Evolutionary conservation across 2,113 vertebrate genomes (phyloP), one percentile per base, ranked within the genome.

Genomic region (Saccopteryx leptura): DNA sequence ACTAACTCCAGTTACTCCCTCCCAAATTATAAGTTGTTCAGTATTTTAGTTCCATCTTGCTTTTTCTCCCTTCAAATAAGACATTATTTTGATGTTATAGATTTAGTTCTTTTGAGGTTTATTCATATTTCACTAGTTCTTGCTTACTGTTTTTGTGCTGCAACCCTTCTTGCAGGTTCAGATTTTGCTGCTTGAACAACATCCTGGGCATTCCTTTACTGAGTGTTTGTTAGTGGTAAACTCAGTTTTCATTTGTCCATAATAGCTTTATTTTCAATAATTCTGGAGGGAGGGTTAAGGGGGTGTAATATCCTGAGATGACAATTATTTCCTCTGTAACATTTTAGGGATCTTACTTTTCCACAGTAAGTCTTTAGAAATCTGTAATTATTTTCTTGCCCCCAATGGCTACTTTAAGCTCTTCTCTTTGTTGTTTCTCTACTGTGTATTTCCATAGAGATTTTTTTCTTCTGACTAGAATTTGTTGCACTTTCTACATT

Each of bases 31-130:
- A 74, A 19, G 39, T 88, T 91, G 24, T 58, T 79, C 3, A 74
- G 8, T 87, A 66, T 86, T 80, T 95, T 89, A 68, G 48, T 94
- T 89, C 21, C 69, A 68, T 60, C 68, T 95, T 92, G 68, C 24
- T 39, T 82, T 90, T 88, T 88, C 12, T 28, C 48, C 21, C 7
- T 75, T 88, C 26, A 63, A 82, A 83, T 88, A 69, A 92, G 79
- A 66, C 12, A 46, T 69, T 82, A 61, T 60, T 92, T 69, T 83
- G 31, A 66, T 68, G 24, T 91, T 9, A 50, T 75, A 81, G 23
- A 88, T 39, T 68, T 74, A 81, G 50, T 76, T 92, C 15, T 92
- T 82, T 80, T 69, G 46, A 91, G 18, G 17, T 92, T 91, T 88
- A 60, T 82, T 18, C 31, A 23, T 31, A 69, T 56, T 83, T 76